Percentiles rank a stretch among this genome's conserved stretches.
Conservation (phyloP, 2,888 invertebrate species). For the Morinoia aosen region DNA sequence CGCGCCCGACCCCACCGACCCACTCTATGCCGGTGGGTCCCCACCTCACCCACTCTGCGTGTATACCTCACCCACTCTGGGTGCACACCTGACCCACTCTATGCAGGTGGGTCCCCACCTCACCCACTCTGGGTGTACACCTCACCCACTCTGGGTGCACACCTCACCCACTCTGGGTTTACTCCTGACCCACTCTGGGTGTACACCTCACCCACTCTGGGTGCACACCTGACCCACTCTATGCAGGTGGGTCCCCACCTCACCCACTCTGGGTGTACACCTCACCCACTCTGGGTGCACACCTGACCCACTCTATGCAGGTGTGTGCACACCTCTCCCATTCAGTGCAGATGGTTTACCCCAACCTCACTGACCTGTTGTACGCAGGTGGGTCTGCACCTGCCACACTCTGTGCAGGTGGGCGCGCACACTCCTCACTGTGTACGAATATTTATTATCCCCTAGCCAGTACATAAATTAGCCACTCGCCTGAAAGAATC, state of each 20-base stretch:
- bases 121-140: too few species aligned
- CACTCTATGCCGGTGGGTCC: constrained; percentile 66
- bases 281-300: constrained; percentile 68
- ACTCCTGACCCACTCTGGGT: too few species aligned
- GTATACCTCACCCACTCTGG: too few species aligned
- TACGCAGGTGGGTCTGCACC: constrained; percentile 63
- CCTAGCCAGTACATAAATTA: not conserved
- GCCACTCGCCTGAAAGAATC: not conserved
- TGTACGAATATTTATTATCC: constrained; percentile 57
- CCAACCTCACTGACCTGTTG: constrained; percentile 68
- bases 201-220: too few species aligned
- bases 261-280: too few species aligned
- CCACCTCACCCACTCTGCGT: too few species aligned
- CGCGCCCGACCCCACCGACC: constrained; percentile 69
- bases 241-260: constrained; percentile 64
- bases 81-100: constrained; percentile 68
- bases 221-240: constrained; percentile 67
- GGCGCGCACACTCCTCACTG: constrained; percentile 68
- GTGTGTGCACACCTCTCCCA: constrained; percentile 24
- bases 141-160: too few species aligned
- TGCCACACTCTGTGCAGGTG: too few species aligned
- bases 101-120: constrained; percentile 64
- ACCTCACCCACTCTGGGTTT: constrained; percentile 68
- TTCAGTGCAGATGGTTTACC: constrained; percentile 59
- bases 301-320: constrained; percentile 68